Evolutionary conservation across 2,797 vertebrate species (phyloP), one percentile per base, ranked within the genome.

Genomic region (Hoplostethus mediterraneus): DNA sequence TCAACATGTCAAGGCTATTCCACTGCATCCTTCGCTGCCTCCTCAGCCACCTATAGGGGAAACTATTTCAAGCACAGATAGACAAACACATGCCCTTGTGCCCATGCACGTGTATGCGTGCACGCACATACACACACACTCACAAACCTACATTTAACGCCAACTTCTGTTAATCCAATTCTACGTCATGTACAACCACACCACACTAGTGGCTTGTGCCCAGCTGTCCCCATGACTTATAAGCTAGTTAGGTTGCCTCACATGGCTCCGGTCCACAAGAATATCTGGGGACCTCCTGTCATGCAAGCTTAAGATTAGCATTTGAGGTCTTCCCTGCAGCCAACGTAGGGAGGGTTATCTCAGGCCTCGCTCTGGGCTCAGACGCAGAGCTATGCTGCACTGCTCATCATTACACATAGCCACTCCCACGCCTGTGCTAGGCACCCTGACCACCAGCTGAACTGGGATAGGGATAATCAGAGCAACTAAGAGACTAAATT

Each of bases 271-370:
- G 51, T n/a, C 25, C 21, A 47, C 67, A 60, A 30, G 77, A 68
- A 76, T 88, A 90, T 81, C 85, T 75, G 61, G 69, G 77, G 75
- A 85, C 64, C 54, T 90, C 83, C 81, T 64, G 81, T 73, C 72
- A 31, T 49, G 62, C 74, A 81, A 82, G 87, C 64, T 89, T 85
- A 81, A 92, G 91, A 93, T 92, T 88, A 92, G 68, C 79, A 73
- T 83, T 56, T 67, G 59, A 87, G 84, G 86, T 76, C 64, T 82
- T 86, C 73, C 82, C 88, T 78, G 60, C 36, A 25, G 0, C 79
- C 73, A 76, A 80, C 6, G 21, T 76, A 36, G 14, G 33, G 45
- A 65, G 73, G 76, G 79, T 69, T 74, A 86, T 77, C 44, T 58
- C 25, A 5, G 55, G 61, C 21, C 56, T 53, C 16, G 21, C 13